Percentiles rank a stretch among this genome's conserved stretches.
Conservation (phyloP, 2,113 vertebrate species). For the Microtus oregoni region DNA sequence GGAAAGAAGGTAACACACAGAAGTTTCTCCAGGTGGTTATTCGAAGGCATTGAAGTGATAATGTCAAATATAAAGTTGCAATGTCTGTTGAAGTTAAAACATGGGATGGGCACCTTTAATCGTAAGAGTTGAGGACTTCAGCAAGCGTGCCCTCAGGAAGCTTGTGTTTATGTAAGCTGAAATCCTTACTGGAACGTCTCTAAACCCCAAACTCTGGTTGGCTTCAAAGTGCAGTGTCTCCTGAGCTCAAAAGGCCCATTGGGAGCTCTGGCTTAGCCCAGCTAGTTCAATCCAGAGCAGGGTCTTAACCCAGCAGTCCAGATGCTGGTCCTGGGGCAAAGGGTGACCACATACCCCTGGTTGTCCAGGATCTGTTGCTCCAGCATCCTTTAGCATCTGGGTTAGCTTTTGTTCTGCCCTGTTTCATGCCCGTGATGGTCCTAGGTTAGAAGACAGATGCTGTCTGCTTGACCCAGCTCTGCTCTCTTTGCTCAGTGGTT, state of each 20-base stretch:
- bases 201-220: neutral
- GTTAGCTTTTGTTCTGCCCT: neutral
- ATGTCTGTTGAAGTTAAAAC: conserved; percentile 34
- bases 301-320: neutral
- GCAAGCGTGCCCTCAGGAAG: neutral
- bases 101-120: neutral
- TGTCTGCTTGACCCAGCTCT: conserved; percentile 45
- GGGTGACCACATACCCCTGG: neutral
- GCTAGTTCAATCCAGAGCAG: neutral
- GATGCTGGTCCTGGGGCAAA: neutral
- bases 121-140: conserved; percentile 17
- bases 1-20: neutral
- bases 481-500: neutral
- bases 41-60: conserved; percentile 26
- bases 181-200: neutral
- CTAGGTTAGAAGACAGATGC: conserved; percentile 51
- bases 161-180: neutral
- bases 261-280: neutral
- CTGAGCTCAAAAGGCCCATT: neutral
- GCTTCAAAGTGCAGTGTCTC: neutral
- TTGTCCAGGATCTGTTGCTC: neutral
- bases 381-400: neutral
- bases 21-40: neutral
- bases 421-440: neutral
- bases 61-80: conserved; percentile 30